Evolutionary conservation across 2,113 vertebrate species (phyloP), one percentile per base, ranked within the genome.

Genomic region (Nerophis lumbriciformis): DNA sequence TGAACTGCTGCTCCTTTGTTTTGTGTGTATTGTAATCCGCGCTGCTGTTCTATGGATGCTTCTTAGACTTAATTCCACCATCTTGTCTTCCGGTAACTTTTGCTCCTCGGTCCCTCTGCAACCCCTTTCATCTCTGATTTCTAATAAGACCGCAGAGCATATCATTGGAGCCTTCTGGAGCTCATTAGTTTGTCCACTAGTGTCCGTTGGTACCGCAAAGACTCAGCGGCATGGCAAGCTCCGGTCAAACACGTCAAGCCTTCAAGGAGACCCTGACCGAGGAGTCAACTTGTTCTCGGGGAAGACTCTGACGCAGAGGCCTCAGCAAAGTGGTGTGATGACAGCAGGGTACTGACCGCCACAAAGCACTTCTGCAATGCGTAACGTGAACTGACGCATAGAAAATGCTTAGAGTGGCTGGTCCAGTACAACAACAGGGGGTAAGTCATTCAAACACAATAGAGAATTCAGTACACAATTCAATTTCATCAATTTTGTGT

Each of bases 121-220:
- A 45, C 48, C 49, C 48, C 11, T 21, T n/a, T 65, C 64, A 53
- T 80, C 57, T 54, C 59, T 60, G 54, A 39, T 44, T 64, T 74
- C 65, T 79, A 83, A 77, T 68, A 72, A 80, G 71, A 61, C 68
- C 49, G 68, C 52, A 12, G 72, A 70, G 68, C 64, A 64, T 68
- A 66, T 78, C 54, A 63, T 36, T 35, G 48, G 53, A 50, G 59
- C 83, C 83, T 84, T 79, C 52, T 5, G 72, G 80, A 84, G 69
- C 79, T 89, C 78, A 85, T 90, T 89, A 88, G 82, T 57, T 75
- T 58, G 55, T 72, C 58, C 64, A 71, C 71, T 79, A 72, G 66
- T 55, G 55, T 72, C 59, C 64, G 70, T 71, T 78, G 73, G 68
- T 78, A 59, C 65, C 62, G 71, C 52, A 60, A 67, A 83, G 59